Percentiles rank a stretch among this genome's conserved stretches.
phyloP scores from a whole-genome alignment of 2,113 vertebrate species.

The Sminthopsis crassicaudata region DNA sequence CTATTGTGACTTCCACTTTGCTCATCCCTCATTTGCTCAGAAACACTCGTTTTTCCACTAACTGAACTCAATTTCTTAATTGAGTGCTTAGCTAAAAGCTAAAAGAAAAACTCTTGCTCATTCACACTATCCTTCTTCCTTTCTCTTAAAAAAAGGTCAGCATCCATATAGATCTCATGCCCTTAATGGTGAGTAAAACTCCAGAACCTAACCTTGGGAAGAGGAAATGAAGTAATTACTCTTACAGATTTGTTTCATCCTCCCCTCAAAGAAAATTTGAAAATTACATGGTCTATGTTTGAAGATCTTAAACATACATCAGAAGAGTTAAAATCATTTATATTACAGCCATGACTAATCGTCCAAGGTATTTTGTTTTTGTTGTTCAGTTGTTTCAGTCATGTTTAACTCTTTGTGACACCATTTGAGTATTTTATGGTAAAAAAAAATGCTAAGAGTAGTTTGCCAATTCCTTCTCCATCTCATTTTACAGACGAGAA shows the following conservation, averaged over 20 bases:
- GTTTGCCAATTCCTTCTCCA: not conserved
- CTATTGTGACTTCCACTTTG: not conserved
- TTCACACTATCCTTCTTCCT: not conserved
- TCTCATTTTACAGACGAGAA: not conserved
- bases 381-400: not conserved
- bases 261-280: not conserved
- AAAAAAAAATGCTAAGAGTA: not conserved
- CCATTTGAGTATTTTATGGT: not conserved
- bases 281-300: not conserved
- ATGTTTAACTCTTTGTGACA: not conserved
- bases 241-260: not conserved
- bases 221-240: not conserved
- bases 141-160: not conserved
- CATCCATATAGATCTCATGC: not conserved
- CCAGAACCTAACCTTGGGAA: not conserved
- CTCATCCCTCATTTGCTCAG: not conserved
- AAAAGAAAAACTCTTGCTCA: not conserved
- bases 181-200: not conserved
- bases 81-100: not conserved
- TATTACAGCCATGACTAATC: not conserved
- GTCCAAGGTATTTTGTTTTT: not conserved
- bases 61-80: not conserved
- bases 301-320: not conserved
- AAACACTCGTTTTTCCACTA: not conserved
- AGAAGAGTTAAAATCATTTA: not conserved